These are phyloP conservation scores for Scelioninae gen. 1 DNA, from an alignment of 2,888 invertebrate genomes.

Conservation along the genomic window DNA sequence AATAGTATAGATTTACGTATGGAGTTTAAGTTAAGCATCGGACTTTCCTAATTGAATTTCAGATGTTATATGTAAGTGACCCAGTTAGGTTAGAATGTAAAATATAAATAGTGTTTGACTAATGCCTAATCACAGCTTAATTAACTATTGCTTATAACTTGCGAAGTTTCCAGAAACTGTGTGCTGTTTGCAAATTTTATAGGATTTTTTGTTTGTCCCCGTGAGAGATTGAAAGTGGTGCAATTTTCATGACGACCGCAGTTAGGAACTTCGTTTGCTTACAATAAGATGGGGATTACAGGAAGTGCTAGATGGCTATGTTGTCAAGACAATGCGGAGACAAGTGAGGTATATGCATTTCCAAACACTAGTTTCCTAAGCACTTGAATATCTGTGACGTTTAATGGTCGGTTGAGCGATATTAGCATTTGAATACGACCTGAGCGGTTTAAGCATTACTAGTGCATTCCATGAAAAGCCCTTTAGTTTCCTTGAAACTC, in stretches of 20 bases:
- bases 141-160: constrained; percentile 24
- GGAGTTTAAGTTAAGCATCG: constrained; percentile 49
- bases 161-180: neutral
- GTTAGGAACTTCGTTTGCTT: constrained; percentile 44
- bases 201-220: neutral
- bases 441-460: constrained; percentile 73
- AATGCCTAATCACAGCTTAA: constrained; percentile 25
- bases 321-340: constrained; percentile 69
- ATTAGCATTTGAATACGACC: constrained; percentile 80
- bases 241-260: constrained; percentile 13
- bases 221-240: neutral
- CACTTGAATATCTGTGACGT: constrained; percentile 71
- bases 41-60: constrained; percentile 53
- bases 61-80: constrained; percentile 45
- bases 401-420: constrained; percentile 75
- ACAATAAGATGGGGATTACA: constrained; percentile 41
- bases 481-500: constrained; percentile 57
- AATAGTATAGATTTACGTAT: constrained; percentile 17
- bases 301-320: constrained; percentile 60
- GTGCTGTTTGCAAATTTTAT: constrained; percentile 4
- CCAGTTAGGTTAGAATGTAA: constrained; percentile 49
- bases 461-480: constrained; percentile 58
- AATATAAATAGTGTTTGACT: constrained; percentile 37
- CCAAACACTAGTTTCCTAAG: constrained; percentile 70
- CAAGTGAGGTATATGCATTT: constrained; percentile 67